phyloP scores from a whole-genome alignment of 2,797 vertebrate species.

The Acrossocheilus wenchowensis region DNA sequence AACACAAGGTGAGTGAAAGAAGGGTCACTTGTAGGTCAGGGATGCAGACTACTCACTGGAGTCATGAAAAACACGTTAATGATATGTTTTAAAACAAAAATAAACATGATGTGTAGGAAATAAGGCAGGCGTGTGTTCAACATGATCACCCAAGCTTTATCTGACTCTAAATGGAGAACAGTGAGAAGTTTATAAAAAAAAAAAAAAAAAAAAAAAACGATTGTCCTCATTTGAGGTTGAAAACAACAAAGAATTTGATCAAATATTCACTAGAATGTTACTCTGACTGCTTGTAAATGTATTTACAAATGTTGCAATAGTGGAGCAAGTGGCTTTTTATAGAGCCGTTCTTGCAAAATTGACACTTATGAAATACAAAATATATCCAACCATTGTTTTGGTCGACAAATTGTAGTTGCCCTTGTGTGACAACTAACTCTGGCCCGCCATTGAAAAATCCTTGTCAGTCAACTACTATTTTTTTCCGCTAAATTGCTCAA shows the following conservation, averaged over 20 bases:
- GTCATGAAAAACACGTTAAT: background rate
- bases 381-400: background rate
- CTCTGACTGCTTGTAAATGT: constrained; percentile 15
- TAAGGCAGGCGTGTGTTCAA: constrained; percentile 35
- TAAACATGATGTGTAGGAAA: constrained; percentile 32
- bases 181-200: constrained; percentile 32
- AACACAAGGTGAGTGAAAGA: constrained; percentile 49
- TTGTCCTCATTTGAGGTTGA: constrained; percentile 21
- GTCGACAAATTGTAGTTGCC: background rate
- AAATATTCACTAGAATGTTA: constrained; percentile 33
- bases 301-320: background rate
- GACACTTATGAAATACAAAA: background rate
- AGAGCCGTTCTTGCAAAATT: background rate
- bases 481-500: background rate
- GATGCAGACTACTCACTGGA: background rate
- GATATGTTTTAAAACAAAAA: constrained; percentile 32
- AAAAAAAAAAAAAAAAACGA: background rate
- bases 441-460: background rate
- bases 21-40: background rate
- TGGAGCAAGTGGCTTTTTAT: background rate
- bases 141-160: constrained; percentile 41
- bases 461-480: background rate
- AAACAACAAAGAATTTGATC: constrained; percentile 27
- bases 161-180: constrained; percentile 43
- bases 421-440: background rate